These are phyloP conservation scores for Mycalesis mineus DNA, from an alignment of 2,888 invertebrate species.

Conservation along the genomic window DNA sequence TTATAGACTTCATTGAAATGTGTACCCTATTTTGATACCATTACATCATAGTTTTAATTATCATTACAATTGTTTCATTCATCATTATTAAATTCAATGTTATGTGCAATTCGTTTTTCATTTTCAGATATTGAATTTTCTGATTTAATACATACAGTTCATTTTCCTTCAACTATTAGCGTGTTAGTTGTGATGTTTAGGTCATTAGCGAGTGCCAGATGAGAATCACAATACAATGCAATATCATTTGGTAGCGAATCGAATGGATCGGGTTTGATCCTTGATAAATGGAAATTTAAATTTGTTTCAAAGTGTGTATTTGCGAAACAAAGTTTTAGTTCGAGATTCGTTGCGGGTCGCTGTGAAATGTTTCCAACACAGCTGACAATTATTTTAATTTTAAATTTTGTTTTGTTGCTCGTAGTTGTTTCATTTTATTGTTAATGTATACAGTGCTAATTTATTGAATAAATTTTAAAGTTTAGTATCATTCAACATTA, in stretches of 20 bases:
- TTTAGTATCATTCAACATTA: too few species aligned
- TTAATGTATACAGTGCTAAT: too few species aligned
- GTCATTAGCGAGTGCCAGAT: slow-evolving; percentile 35
- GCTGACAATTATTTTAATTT: slow-evolving; percentile 11
- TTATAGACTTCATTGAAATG: slow-evolving; percentile 15
- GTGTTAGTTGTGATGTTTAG: slow-evolving; percentile 23
- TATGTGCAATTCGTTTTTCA: background rate
- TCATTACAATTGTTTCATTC: background rate
- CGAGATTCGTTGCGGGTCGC: slow-evolving; percentile 41
- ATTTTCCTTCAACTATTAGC: slow-evolving; percentile 22
- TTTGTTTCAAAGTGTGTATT: slow-evolving; percentile 52
- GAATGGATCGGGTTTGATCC: slow-evolving; percentile 60
- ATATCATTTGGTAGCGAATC: slow-evolving; percentile 59
- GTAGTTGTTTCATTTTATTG: background rate
- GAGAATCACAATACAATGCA: slow-evolving; percentile 56
- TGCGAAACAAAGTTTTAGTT: slow-evolving; percentile 46
- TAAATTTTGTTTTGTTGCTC: background rate
- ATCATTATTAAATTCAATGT: background rate
- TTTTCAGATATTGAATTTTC: slow-evolving; percentile 25
- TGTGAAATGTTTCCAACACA: slow-evolving; percentile 14
- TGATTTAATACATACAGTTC: slow-evolving; percentile 9
- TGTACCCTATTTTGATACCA: background rate
- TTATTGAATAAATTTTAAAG: too few species aligned
- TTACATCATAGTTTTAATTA: slow-evolving; percentile 10
- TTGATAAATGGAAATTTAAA: slow-evolving; percentile 65